Percentiles rank a stretch among this genome's conserved stretches.
These are phyloP conservation scores for Micromesistius poutassou DNA, from an alignment of 2,797 vertebrate species.

Conservation along the genomic window DNA sequence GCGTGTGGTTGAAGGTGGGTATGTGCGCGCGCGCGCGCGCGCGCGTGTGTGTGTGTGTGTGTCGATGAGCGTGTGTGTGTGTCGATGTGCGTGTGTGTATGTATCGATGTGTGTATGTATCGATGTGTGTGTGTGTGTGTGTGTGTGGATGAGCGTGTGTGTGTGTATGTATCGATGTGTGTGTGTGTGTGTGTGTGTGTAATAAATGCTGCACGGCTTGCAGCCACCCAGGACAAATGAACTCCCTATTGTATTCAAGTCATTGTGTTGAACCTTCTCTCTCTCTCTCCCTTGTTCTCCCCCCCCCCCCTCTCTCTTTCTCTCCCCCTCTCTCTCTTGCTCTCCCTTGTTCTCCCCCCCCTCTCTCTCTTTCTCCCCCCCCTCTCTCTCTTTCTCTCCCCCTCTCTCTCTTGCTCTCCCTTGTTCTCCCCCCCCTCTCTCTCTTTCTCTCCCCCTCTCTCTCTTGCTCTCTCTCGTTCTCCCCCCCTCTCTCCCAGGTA, in stretches of 20 bases:
- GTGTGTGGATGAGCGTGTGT: background rate
- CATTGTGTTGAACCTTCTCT: background rate
- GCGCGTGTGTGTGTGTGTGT: background rate
- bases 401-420: background rate
- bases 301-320: too few relatives aligned
- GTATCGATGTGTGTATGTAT: background rate
- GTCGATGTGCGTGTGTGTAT: background rate
- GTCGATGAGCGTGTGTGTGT: too few relatives aligned
- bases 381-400: too few relatives aligned
- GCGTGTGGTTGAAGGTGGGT: background rate
- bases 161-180: background rate
- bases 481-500: background rate
- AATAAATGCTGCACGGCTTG: background rate
- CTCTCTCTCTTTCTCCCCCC: too few relatives aligned
- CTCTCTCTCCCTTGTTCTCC: too few relatives aligned
- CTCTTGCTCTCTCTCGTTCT: too few relatives aligned
- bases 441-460: background rate
- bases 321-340: background rate
- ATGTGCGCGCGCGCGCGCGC: background rate
- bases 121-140: background rate
- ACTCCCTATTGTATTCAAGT: background rate
- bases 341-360: too few relatives aligned
- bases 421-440: background rate
- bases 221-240: background rate
- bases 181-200: background rate